A percentile compares a stretch with the other conserved stretches of the same genome.
phyloP scores from a whole-genome alignment of 23 tunicate species.

The Aplidium turbinatum region DNA sequence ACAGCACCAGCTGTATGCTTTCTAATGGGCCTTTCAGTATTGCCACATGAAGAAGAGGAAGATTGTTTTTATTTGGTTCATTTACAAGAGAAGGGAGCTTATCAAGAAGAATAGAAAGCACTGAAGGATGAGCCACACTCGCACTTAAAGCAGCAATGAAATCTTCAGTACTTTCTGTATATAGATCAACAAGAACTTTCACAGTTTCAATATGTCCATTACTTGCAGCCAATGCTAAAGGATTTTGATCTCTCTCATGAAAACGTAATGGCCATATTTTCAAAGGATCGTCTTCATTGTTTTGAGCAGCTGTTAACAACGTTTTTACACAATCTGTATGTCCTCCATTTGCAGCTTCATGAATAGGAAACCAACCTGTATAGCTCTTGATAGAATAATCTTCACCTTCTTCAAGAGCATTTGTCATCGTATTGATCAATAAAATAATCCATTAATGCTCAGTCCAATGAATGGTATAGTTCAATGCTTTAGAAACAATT shows the following conservation, averaged over 20 bases:
- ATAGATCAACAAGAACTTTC: slow-evolving; percentile 14
- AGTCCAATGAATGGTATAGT: too few relatives aligned
- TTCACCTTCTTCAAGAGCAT: slow-evolving; percentile 11
- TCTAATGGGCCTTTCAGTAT: slow-evolving; percentile 18
- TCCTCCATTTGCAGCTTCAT: slow-evolving; percentile 71
- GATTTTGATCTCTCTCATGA: slow-evolving; percentile 13
- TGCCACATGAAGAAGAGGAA: slow-evolving; percentile 27
- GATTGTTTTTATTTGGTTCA: neutral
- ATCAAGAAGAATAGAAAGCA: slow-evolving; percentile 7
- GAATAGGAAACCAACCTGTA: slow-evolving; percentile 83
- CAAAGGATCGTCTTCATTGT: slow-evolving; percentile 40
- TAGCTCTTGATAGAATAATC: slow-evolving; percentile 52
- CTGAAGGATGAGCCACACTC: slow-evolving; percentile 12
- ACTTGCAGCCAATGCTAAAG: slow-evolving; percentile 49
- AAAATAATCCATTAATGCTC: too few relatives aligned
- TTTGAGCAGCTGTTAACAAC: slow-evolving; percentile 34
- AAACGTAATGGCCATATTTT: slow-evolving; percentile 60
- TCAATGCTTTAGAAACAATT: too few relatives aligned
- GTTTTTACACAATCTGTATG: slow-evolving; percentile 49
- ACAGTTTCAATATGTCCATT: slow-evolving; percentile 42
- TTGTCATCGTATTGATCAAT: too few relatives aligned
- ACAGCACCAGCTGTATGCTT: slow-evolving; percentile 13
- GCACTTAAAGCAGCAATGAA: neutral
- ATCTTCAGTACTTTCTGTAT: neutral
- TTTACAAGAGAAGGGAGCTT: slow-evolving; percentile 6